A percentile compares a stretch with the other conserved stretches of the same genome.
phyloP scores from a whole-genome alignment of 2,888 invertebrate genomes.

The Creontiades dilutus region DNA sequence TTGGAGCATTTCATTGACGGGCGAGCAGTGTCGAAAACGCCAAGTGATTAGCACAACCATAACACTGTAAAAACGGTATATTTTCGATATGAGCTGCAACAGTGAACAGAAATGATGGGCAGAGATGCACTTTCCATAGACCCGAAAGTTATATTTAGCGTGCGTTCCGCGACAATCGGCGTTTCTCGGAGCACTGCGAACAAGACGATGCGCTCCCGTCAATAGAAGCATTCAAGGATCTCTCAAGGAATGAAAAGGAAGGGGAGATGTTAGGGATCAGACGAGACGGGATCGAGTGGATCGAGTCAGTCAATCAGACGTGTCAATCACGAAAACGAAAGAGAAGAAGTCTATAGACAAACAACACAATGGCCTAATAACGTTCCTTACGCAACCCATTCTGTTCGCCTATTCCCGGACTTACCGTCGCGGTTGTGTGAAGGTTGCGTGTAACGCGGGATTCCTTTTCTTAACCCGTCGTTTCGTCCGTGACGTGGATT shows the following conservation, averaged over 20 bases:
- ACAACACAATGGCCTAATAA: slow-evolving; percentile 67
- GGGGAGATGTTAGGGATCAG: not conserved
- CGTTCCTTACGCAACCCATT: slow-evolving; percentile 25
- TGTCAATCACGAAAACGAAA: slow-evolving; percentile 52
- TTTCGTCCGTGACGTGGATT: no score
- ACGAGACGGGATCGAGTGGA: slow-evolving; percentile 45
- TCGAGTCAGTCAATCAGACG: slow-evolving; percentile 62
- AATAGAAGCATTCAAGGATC: slow-evolving; percentile 39
- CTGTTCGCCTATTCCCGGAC: not conserved
- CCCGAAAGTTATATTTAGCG: not conserved
- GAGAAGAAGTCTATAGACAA: slow-evolving; percentile 40
- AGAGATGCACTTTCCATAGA: not conserved
- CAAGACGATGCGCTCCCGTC: not conserved
- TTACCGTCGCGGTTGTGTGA: not conserved
- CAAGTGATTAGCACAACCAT: no score
- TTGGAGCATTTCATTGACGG: no score
- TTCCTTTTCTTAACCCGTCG: not conserved
- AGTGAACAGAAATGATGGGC: no score
- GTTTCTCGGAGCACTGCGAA: not conserved
- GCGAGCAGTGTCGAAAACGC: no score
- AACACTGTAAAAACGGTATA: no score
- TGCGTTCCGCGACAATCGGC: slow-evolving; percentile 1
- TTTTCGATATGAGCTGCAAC: no score
- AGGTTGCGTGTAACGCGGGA: slow-evolving; percentile 21
- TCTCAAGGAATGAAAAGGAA: not conserved